These are phyloP conservation scores for Ammospiza caudacuta DNA, from an alignment of 2,113 vertebrate genomes.

Conservation along the genomic window DNA sequence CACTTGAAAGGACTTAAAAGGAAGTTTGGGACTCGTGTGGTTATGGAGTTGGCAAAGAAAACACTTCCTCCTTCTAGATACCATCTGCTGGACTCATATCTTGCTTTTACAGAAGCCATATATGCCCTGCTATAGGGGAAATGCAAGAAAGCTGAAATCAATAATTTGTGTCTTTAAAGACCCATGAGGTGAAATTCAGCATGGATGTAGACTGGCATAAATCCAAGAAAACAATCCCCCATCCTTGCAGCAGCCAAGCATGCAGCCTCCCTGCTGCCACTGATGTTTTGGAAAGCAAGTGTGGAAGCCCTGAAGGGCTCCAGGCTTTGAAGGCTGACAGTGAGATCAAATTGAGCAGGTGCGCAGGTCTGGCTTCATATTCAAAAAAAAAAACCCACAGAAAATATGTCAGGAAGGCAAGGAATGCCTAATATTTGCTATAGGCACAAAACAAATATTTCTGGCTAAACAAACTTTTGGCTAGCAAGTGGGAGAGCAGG, in stretches of 20 bases:
- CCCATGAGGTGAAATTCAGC: neutral
- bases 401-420: neutral
- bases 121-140: neutral
- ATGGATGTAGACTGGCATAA: neutral
- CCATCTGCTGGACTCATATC: slow-evolving; percentile 55
- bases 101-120: slow-evolving; percentile 44
- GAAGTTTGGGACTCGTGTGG: slow-evolving; percentile 19
- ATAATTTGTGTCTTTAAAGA: neutral
- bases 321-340: neutral
- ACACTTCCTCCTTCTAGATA: slow-evolving; percentile 65
- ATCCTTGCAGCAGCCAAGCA: neutral
- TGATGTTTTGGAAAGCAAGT: neutral
- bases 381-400: neutral
- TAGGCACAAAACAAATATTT: neutral
- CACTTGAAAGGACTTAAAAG: slow-evolving; percentile 3
- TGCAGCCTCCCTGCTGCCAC: neutral
- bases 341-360: neutral
- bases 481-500: neutral
- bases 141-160: neutral
- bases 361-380: neutral
- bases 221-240: neutral
- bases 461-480: neutral
- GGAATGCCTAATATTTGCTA: neutral
- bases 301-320: neutral
- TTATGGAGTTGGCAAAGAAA: slow-evolving; percentile 42